These are phyloP conservation scores for Trichosurus vulpecula DNA, from an alignment of 2,797 vertebrate species.

Conservation along the genomic window DNA sequence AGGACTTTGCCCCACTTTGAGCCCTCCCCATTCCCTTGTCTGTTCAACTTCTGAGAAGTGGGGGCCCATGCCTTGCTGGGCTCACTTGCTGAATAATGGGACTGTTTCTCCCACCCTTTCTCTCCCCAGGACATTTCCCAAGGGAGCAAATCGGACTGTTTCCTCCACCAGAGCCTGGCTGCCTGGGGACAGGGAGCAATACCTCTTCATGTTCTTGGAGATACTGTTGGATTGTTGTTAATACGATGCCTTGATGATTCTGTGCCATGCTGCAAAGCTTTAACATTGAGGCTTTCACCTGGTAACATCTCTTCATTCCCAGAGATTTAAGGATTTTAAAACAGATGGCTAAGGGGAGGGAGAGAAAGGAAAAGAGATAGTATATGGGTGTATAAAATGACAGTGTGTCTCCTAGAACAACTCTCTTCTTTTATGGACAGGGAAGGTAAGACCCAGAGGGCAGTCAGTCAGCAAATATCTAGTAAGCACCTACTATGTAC, in stretches of 20 bases:
- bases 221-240: not conserved
- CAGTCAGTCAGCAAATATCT: not conserved
- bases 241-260: not conserved
- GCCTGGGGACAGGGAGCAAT: not conserved
- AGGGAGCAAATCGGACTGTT: not conserved
- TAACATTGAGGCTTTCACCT: not conserved
- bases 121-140: not conserved
- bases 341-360: not conserved
- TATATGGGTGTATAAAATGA: not conserved
- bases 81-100: not conserved
- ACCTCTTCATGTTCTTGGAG: not conserved
- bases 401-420: not conserved
- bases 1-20: not conserved
- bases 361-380: not conserved
- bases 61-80: not conserved
- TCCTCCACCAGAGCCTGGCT: not conserved
- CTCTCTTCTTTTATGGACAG: not conserved
- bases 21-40: not conserved
- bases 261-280: not conserved
- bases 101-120: not conserved
- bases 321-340: conserved; percentile 44
- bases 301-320: not conserved
- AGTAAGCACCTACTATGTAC: not conserved
- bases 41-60: not conserved
- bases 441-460: not conserved